These are phyloP conservation scores for Dyspetes luteomarginatus DNA, from an alignment of 2,888 invertebrate species.

Conservation along the genomic window DNA sequence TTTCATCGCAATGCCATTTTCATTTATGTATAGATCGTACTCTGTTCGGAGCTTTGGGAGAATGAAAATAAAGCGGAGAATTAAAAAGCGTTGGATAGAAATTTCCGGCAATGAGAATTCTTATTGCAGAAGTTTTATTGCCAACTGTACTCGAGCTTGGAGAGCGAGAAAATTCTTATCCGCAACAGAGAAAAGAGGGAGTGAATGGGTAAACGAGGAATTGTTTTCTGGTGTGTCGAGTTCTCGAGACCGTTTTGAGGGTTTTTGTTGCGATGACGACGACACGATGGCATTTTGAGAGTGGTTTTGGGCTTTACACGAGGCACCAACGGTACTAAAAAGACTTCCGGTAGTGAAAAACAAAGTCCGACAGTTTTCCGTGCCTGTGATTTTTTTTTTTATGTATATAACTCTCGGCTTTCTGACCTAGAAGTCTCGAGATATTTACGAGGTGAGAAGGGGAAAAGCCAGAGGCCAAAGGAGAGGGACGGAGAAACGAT, in stretches of 20 bases:
- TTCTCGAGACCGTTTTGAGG: conserved; percentile 58
- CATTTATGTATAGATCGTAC: too few relatives aligned
- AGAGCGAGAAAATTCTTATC: conserved; percentile 9
- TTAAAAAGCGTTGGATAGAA: conserved; percentile 11
- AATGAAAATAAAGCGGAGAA: conserved; percentile 3
- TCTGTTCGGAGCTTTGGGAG: too few relatives aligned
- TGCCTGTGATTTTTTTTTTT: conserved; percentile 7
- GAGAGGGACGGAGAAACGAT: conserved; percentile 46
- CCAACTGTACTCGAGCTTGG: neutral
- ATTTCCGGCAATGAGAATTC: conserved; percentile 29
- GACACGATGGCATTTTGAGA: too few relatives aligned
- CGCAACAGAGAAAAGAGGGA: conserved; percentile 5
- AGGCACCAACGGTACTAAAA: conserved; percentile 13
- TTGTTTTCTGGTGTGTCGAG: conserved; percentile 58
- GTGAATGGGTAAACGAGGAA: conserved; percentile 29
- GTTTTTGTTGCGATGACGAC: conserved; percentile 17
- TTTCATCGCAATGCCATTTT: neutral
- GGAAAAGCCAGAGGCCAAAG: conserved; percentile 8
- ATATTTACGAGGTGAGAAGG: too few relatives aligned
- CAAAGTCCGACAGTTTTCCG: neutral
- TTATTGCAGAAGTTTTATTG: conserved; percentile 20
- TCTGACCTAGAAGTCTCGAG: conserved; percentile 2
- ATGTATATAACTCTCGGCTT: neutral
- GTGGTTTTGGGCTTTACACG: too few relatives aligned
- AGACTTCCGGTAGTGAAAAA: conserved; percentile 35